These are phyloP conservation scores for Sitta carolinensis DNA, from an alignment of 2,797 vertebrate species.

Conservation along the genomic window DNA sequence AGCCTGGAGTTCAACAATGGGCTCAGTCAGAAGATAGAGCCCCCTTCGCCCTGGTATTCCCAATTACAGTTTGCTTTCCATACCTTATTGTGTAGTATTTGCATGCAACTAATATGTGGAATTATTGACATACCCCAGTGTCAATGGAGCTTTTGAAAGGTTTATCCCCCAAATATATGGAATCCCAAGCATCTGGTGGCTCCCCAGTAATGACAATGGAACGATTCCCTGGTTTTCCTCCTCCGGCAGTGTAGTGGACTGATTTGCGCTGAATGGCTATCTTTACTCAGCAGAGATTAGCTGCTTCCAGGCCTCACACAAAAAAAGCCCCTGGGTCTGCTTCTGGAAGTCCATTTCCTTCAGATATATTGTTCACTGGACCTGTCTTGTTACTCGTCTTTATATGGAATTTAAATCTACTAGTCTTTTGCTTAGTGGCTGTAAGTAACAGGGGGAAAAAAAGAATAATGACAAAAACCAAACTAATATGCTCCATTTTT, in stretches of 20 bases:
- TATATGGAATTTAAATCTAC: not conserved
- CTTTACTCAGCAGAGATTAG: conserved; percentile 69
- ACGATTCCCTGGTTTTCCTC: conserved; percentile 58
- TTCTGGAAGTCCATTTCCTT: conserved; percentile 49
- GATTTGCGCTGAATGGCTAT: conserved; percentile 45
- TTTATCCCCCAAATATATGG: conserved; percentile 74
- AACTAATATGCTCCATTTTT: not conserved
- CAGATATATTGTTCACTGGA: conserved; percentile 9
- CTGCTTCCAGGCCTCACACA: conserved; percentile 29
- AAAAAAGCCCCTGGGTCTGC: not conserved
- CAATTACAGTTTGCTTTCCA: conserved; percentile 80
- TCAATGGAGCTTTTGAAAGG: conserved; percentile 78
- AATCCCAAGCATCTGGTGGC: conserved; percentile 78
- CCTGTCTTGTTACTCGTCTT: conserved; percentile 19
- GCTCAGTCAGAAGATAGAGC: conserved; percentile 79
- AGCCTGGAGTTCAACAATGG: conserved; percentile 86
- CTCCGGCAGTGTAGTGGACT: not conserved
- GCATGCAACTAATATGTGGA: conserved; percentile 77
- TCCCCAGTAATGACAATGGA: conserved; percentile 63
- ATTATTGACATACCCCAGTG: conserved; percentile 78
- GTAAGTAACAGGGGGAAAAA: not conserved
- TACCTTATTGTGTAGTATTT: conserved; percentile 81
- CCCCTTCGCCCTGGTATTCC: conserved; percentile 76
- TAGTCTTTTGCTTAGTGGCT: not conserved
- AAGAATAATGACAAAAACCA: not conserved